Percentiles rank a stretch among this genome's conserved stretches.
Conservation (phyloP, 2,797 vertebrate genomes). For the Schizopygopsis malacanthus region DNA sequence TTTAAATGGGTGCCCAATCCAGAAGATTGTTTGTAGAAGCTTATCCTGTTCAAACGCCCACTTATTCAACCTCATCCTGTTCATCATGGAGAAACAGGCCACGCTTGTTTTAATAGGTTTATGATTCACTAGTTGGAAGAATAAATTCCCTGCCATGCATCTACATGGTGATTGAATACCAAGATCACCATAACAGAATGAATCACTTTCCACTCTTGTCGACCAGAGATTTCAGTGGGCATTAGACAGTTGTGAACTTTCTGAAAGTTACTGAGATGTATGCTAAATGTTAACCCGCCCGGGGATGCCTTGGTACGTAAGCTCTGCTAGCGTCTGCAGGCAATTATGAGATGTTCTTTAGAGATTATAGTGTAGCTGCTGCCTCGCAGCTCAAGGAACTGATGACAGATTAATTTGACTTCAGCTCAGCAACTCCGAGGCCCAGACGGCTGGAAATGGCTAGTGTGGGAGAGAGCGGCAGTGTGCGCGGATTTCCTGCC, state of each 20-base stretch:
- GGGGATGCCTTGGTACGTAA: conserved; percentile 44
- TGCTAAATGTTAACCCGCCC: conserved; percentile 37
- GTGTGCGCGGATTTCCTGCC: conserved; percentile 65
- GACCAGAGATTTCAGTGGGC: conserved; percentile 21
- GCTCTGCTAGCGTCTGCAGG: conserved; percentile 59
- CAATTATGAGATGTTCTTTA: conserved; percentile 65
- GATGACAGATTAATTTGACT: conserved; percentile 59
- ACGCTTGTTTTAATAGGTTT: conserved; percentile 48
- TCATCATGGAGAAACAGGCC: conserved; percentile 55
- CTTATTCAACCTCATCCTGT: conserved; percentile 57
- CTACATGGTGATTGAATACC: neutral
- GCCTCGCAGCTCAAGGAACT: conserved; percentile 49
- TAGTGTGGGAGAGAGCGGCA: conserved; percentile 45
- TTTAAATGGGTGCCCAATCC: conserved; percentile 31
- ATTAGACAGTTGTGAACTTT: conserved; percentile 3
- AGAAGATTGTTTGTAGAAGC: conserved; percentile 28
- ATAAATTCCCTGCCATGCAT: conserved; percentile 16
- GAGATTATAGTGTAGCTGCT: conserved; percentile 56
- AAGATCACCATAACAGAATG: conserved; percentile 35
- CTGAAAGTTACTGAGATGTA: conserved; percentile 29
- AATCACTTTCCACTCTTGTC: conserved; percentile 32
- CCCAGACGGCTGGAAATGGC: conserved; percentile 46
- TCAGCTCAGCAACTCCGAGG: conserved; percentile 17
- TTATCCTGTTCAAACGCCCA: conserved; percentile 55
- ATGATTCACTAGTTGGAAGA: conserved; percentile 51